Conservation (phyloP, 2,888 invertebrate species). For the Bugula neritina region DNA sequence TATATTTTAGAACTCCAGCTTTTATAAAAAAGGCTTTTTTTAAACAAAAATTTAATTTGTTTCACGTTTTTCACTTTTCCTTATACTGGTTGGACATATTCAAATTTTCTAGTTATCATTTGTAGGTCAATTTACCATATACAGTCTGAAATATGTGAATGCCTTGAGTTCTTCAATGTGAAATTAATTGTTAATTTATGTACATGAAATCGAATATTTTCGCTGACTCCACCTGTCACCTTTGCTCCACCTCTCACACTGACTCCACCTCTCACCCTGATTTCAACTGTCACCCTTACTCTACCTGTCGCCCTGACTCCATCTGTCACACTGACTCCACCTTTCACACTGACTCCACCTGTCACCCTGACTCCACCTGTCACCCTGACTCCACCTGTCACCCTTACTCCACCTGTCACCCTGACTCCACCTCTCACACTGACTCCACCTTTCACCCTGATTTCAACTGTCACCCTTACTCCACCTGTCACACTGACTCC, state of each 20-base stretch:
- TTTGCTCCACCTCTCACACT: no score
- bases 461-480: neutral
- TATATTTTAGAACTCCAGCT: no score
- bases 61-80: no score
- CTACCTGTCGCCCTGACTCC: neutral
- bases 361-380: neutral
- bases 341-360: neutral
- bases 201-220: no score
- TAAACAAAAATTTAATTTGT: no score
- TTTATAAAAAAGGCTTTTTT: no score
- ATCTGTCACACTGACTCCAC: neutral
- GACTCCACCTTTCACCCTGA: neutral
- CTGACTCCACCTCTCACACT: neutral
- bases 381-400: neutral
- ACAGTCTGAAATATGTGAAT: no score
- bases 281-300: no score
- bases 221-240: no score
- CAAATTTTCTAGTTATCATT: neutral
- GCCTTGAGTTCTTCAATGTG: no score
- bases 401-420: neutral
- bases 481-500: neutral
- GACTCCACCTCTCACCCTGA: no score
- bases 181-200: no score
- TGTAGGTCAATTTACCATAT: neutral
- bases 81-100: neutral